These are phyloP conservation scores for Pachymerium ferrugineum DNA, from an alignment of 2,888 invertebrate species.

Conservation along the genomic window DNA sequence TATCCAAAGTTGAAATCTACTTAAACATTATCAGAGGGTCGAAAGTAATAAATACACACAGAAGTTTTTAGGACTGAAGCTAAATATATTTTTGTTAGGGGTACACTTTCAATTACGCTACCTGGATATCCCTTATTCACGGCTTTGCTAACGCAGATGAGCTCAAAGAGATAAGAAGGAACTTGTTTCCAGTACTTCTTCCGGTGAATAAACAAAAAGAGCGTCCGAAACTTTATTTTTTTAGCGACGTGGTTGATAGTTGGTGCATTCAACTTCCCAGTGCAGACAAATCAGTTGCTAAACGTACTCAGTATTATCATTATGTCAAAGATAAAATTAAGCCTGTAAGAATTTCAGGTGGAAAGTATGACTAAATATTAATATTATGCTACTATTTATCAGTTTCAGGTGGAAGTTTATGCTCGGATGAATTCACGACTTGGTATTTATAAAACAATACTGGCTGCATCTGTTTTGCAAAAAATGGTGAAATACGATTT, in stretches of 20 bases:
- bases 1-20: not conserved
- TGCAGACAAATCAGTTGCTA: slow-evolving; percentile 73
- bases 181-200: slow-evolving; percentile 60
- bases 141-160: slow-evolving; percentile 63
- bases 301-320: slow-evolving; percentile 70
- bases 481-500: too few relatives aligned
- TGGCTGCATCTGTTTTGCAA: slow-evolving; percentile 61
- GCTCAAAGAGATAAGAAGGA: slow-evolving; percentile 59
- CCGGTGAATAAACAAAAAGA: slow-evolving; percentile 48
- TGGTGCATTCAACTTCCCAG: slow-evolving; percentile 77
- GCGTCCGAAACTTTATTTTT: slow-evolving; percentile 38
- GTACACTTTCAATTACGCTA: slow-evolving; percentile 69
- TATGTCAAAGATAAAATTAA: slow-evolving; percentile 62
- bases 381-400: not conserved
- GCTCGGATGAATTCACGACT: slow-evolving; percentile 56
- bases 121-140: slow-evolving; percentile 82
- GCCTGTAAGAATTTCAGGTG: slow-evolving; percentile 63
- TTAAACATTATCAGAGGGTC: not conserved
- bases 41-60: not conserved
- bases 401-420: slow-evolving; percentile 68
- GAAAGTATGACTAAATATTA: slow-evolving; percentile 43
- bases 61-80: not conserved
- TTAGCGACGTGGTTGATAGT: slow-evolving; percentile 44
- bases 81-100: slow-evolving; percentile 45
- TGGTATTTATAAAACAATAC: slow-evolving; percentile 50